phyloP scores from a whole-genome alignment of 2,113 vertebrate species.

The Mus musculus region GRCm39 chr3:78132501-78133000 shows the following conservation, averaged over 20 bases:
- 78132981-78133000: not conserved
- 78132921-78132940: not conserved
- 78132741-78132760: not conserved
- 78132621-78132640: not conserved
- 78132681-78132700: not conserved
- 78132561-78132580: too few species aligned
- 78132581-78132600: too few species aligned
- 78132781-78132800: not conserved
- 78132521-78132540: too few species aligned
- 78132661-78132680: not conserved
- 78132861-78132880: constrained; percentile 18
- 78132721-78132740: not conserved
- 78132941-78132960: not conserved
- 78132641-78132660: not conserved
- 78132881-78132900: not conserved
- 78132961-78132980: not conserved
- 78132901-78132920: not conserved
- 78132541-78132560: too few species aligned
- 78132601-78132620: too few species aligned
- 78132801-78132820: not conserved
- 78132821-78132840: not conserved
- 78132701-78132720: not conserved
- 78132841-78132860: not conserved
- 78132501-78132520: too few species aligned
- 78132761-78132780: not conserved